Conservation (phyloP, 2,888 invertebrate species). For the Merodon equestris region DNA sequence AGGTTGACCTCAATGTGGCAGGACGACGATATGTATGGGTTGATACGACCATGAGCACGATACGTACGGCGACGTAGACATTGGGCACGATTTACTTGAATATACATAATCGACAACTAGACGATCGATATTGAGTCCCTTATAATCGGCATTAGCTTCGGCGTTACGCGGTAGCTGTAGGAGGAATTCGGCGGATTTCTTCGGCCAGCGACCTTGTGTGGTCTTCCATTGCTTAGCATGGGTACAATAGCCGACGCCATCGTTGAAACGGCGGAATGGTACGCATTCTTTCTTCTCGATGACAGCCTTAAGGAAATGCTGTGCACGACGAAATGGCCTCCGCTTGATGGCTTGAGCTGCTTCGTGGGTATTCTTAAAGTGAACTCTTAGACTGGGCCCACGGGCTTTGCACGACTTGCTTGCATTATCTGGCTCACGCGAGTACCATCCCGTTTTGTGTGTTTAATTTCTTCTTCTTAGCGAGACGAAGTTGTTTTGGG, state of each 20-base stretch:
- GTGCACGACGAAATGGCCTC: conserved; percentile 96
- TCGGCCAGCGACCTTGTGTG: conserved; percentile 99
- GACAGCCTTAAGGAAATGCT: conserved; percentile 96
- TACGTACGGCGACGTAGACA: conserved; percentile 98
- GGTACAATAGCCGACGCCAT: conserved; percentile 97
- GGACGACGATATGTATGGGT: conserved; percentile 99
- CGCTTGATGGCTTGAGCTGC: conserved; percentile 97
- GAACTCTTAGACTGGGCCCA: conserved; percentile 98
- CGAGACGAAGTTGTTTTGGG: too few species aligned
- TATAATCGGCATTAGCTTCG: conserved; percentile 98
- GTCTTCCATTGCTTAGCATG: conserved; percentile 97
- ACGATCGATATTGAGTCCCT: conserved; percentile 97
- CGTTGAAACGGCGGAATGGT: conserved; percentile 97
- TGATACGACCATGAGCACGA: conserved; percentile 99
- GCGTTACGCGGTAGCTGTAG: conserved; percentile 98
- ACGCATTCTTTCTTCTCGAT: conserved; percentile 97
- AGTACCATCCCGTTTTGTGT: conserved; percentile 94
- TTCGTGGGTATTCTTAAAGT: conserved; percentile 99
- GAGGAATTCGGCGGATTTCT: conserved; percentile 99
- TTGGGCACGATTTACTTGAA: conserved; percentile 97
- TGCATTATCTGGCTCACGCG: conserved; percentile 96
- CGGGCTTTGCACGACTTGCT: conserved; percentile 99
- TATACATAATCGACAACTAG: conserved; percentile 98
- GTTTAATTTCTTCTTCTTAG: conserved; percentile 78
- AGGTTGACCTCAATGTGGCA: conserved; percentile 99